phyloP scores from a whole-genome alignment of 2,113 vertebrate species.

The Eulacestoma nigropectus region DNA sequence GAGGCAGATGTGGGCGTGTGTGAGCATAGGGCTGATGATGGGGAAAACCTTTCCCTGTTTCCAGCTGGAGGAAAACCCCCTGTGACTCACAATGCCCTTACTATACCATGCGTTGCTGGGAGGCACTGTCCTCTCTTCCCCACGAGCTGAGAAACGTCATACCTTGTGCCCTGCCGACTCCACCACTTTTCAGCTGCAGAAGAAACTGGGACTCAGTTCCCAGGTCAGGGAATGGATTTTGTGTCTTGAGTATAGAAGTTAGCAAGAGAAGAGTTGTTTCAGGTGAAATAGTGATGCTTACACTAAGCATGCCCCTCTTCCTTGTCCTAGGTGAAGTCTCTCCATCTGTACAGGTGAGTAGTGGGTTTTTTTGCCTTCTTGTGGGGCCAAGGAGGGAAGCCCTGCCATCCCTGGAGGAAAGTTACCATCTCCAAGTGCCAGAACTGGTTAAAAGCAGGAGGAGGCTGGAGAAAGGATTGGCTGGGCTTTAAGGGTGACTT shows the following conservation, averaged over 20 bases:
- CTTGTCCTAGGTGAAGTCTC: neutral
- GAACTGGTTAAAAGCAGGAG: neutral
- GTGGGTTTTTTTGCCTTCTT: neutral
- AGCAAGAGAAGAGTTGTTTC: neutral
- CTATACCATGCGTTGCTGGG: neutral
- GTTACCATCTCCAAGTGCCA: neutral
- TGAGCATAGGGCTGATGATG: neutral
- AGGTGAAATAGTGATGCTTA: neutral
- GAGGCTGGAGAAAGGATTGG: neutral
- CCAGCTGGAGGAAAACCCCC: neutral
- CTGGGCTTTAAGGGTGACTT: neutral
- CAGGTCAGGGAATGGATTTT: neutral
- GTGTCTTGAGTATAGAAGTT: neutral
- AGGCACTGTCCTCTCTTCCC: neutral
- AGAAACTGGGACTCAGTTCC: neutral
- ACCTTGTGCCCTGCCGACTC: neutral
- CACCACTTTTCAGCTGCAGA: neutral
- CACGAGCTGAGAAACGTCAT: neutral
- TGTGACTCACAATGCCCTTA: neutral
- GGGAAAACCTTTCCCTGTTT: neutral
- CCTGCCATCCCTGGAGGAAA: neutral
- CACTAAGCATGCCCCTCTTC: neutral
- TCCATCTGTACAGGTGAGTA: neutral
- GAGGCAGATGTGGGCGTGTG: neutral
- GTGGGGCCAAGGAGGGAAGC: neutral